Evolutionary conservation across 2,888 invertebrate species (phyloP).

Genomic region (Oligia strigilis): DNA sequence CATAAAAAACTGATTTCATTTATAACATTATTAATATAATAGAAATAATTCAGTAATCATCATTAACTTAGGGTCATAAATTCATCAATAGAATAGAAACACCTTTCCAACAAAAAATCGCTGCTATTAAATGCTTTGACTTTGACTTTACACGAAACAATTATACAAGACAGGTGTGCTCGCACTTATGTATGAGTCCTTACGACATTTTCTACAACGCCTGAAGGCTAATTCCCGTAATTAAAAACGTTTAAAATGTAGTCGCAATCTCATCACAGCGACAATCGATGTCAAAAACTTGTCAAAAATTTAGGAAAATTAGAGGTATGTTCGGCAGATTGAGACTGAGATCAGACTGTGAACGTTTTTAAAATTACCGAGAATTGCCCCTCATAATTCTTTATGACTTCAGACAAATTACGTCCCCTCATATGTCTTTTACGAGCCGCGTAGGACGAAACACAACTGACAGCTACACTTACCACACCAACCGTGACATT

Average conservation of each 20-base stretch:
- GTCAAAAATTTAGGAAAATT: background rate
- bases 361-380: background rate
- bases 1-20: too few species aligned
- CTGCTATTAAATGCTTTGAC: too few species aligned
- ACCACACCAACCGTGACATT: slow-evolving; percentile 1
- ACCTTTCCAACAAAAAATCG: too few species aligned
- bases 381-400: background rate
- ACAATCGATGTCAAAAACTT: background rate
- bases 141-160: background rate
- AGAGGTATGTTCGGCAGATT: background rate
- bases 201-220: slow-evolving; percentile 4
- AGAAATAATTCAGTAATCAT: too few species aligned
- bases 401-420: slow-evolving; percentile 5
- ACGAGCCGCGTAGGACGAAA: slow-evolving; percentile 22
- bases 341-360: background rate
- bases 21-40: too few species aligned
- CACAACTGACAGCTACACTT: slow-evolving; percentile 8
- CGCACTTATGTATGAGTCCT: slow-evolving; percentile 4
- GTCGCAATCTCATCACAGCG: background rate
- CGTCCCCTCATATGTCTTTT: slow-evolving; percentile 2
- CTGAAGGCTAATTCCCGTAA: background rate
- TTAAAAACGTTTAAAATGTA: background rate
- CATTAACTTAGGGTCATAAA: too few species aligned
- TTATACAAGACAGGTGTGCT: background rate
- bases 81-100: too few species aligned